Conservation (phyloP, 2,797 vertebrate genomes). For the Craterocephalus amniculus region DNA sequence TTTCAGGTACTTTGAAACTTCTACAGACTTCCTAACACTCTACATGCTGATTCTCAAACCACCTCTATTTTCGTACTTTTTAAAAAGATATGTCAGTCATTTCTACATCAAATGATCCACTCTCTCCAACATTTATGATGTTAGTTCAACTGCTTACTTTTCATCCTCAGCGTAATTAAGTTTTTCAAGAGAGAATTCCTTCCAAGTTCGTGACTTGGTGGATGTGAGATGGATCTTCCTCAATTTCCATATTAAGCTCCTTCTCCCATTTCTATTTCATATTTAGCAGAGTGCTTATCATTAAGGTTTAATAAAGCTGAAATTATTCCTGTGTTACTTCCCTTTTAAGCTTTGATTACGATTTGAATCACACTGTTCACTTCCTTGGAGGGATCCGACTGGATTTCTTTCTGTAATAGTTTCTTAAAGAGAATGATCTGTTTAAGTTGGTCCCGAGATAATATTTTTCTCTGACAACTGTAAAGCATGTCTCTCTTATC, state of each 20-base stretch:
- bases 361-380: slow-evolving; percentile 22
- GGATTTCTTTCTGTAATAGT: slow-evolving; percentile 14
- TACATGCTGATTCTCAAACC: neutral
- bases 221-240: slow-evolving; percentile 15
- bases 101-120: slow-evolving; percentile 7
- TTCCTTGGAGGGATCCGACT: slow-evolving; percentile 19
- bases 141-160: slow-evolving; percentile 26
- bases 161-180: slow-evolving; percentile 18
- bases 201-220: slow-evolving; percentile 24
- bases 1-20: neutral
- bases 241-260: slow-evolving; percentile 31
- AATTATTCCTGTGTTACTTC: slow-evolving; percentile 16
- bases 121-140: slow-evolving; percentile 17
- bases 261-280: slow-evolving; percentile 19
- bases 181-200: slow-evolving; percentile 13
- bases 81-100: slow-evolving; percentile 2
- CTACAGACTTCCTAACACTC: neutral
- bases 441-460: neutral
- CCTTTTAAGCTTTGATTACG: slow-evolving; percentile 28
- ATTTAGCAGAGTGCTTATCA: slow-evolving; percentile 35
- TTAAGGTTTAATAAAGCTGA: slow-evolving; percentile 30
- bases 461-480: neutral
- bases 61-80: slow-evolving; percentile 1
- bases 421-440: neutral
- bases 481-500: neutral